Evolutionary conservation across 2,113 vertebrate genomes (phyloP), one percentile per base, ranked within the genome.

Genomic region (Festucalex cinctus): DNA sequence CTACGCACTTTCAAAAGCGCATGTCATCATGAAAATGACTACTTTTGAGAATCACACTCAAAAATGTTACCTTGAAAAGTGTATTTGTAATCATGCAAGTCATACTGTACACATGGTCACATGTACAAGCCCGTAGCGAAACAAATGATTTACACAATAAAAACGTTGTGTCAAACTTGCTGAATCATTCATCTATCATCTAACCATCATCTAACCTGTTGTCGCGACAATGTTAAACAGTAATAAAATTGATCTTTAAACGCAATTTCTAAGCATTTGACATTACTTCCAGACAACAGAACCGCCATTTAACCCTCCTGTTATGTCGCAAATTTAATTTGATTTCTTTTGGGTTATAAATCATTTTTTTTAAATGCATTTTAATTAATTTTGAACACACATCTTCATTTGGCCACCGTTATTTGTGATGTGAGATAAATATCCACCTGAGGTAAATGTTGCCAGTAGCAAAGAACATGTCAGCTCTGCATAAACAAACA

Each of bases 401-500:
- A 17, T n/a, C 46, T 44, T 60, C 46, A 39, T 58, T 32, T 37
- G n/a, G 62, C 44, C 19, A 0, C 64, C 39, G 44, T 71, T 70
- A 51, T 78, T 67, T 70, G 44, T 77, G 20, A 9, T 37, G 35
- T n/a, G 48, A 68, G 64, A 62, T 41, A 63, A 56, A 60, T 57
- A 60, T 67, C 37, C 16, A 32, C 35, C 68, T 53, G 70, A 74
- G 76, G 70, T 83, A 67, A 86, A 85, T 75, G 80, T 83, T 82
- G 69, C 16, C 53, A 36, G 60, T n/a, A 26, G 65, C 41, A 28
- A 61, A 49, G 66, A 73, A 71, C 72, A 66, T 17, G 66, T 39
- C 76, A 73, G 63, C 66, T 78, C 69, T 78, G 66, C 68, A 70
- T 70, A 78, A 77, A 78, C 78, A 75, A 76, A 73, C 79, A 71